Base-by-base conservation (phyloP, 2,797 vertebrate genomes). In the Acanthurus lineatus region DNA sequence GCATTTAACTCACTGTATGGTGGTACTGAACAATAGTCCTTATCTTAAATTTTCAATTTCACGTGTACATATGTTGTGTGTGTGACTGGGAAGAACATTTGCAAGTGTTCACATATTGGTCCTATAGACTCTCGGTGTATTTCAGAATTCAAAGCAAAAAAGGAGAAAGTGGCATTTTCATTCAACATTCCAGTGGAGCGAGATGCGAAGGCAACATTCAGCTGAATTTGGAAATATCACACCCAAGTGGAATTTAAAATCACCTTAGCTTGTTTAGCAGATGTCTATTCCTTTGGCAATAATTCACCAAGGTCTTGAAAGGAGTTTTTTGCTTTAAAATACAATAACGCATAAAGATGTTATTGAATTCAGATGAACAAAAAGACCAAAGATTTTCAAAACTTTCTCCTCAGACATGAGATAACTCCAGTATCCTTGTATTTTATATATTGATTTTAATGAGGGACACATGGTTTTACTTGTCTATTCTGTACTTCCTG, bases 261-360 rank as follows among this genome's bases (percentile, higher is more conserved):
- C 22, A 22, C 53, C 38, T 59, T 38, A 16, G 38, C 25, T 77
- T 54, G 47, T 66, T 38, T 38, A 47, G 42, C 54, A 65, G 38
- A 22, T 40, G 14, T 65, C 12, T 32, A 17, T 62, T 28, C 42
- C 60, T 53, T 20, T 70, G 47, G 45, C 40, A 40, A 28, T 16
- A 28, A 59, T 47, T 58, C 6, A 28, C 14, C 51, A 22, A 38
- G 32, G 15, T 49, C 40, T 17, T 16, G 42, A 9, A 70, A 25
- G 6, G 40, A 9, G 64, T 47, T 35, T 40, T 6, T 6, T 11
- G 9, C 5, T 28, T n/a, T 57, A n/a, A 69, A 44, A 58, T 45
- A 17, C 6, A 63, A 56, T 9, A 66, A 66, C 14, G 35, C 35
- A 51, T 44, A 19, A 12, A 4, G 45, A 10, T 5, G 25, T 53